Evolutionary conservation across 2,797 vertebrate genomes (phyloP).

Genomic region (Margarornis squamiger): DNA sequence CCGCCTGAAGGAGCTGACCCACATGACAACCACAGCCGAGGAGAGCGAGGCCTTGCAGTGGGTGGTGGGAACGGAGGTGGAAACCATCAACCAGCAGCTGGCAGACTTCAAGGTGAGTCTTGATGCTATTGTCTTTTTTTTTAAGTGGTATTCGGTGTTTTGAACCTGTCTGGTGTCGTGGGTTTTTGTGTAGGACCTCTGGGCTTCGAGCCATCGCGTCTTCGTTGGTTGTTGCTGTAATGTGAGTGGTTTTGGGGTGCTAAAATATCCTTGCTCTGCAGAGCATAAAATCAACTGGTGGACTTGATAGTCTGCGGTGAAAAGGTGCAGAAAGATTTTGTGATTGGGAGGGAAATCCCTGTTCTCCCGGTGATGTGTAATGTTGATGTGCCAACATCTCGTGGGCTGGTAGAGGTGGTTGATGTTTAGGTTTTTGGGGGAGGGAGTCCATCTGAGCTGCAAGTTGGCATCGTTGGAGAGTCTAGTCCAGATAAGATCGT

Average conservation of each 20-base stretch:
- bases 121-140: accelerated
- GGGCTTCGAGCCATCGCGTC: not conserved
- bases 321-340: not conserved
- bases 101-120: conserved; percentile 92
- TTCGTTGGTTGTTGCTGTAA: not conserved
- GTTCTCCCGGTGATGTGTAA: not conserved
- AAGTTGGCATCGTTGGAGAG: not conserved
- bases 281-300: not conserved
- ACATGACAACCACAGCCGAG: conserved; percentile 83
- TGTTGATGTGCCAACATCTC: not conserved
- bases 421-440: not conserved
- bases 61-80: conserved; percentile 91
- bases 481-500: not conserved
- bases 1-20: conserved; percentile 84
- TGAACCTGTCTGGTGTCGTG: not conserved
- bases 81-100: conserved; percentile 92
- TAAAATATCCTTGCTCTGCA: not conserved
- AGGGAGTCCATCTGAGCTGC: not conserved
- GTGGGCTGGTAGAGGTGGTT: not conserved
- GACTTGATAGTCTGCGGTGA: not conserved
- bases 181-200: not conserved
- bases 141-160: not conserved
- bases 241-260: not conserved
- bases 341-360: not conserved
- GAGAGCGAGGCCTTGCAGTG: conserved; percentile 87